A percentile compares a stretch with the other conserved stretches of the same genome.
Evolutionary conservation across 2,888 invertebrate species (phyloP).

Genomic region (Melinaea marsaeus): DNA sequence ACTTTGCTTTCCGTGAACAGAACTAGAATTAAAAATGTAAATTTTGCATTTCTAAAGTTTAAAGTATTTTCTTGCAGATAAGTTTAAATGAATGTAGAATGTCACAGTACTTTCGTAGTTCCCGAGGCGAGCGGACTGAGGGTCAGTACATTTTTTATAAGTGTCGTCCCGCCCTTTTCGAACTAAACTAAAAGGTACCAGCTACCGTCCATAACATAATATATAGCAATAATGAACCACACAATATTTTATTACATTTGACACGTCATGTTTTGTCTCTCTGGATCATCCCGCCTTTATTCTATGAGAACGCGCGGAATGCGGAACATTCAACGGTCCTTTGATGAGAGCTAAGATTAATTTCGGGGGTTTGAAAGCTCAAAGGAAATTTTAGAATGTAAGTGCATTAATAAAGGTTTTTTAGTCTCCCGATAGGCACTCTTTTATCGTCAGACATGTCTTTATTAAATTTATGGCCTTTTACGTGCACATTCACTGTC

Average conservation of each 20-base stretch:
- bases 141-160: conserved; percentile 66
- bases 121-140: conserved; percentile 39
- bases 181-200: conserved; percentile 44
- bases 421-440: conserved; percentile 58
- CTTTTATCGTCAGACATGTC: conserved; percentile 62
- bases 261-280: conserved; percentile 30
- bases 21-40: conserved; percentile 67
- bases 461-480: conserved; percentile 73
- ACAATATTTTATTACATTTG: conserved; percentile 26
- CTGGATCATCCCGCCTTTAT: conserved; percentile 40
- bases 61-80: conserved; percentile 66
- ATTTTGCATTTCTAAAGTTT: conserved; percentile 67
- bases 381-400: conserved; percentile 75
- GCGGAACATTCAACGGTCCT: conserved; percentile 66
- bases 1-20: conserved; percentile 39
- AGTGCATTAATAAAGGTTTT: conserved; percentile 75
- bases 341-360: conserved; percentile 74
- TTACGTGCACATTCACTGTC: conserved; percentile 61
- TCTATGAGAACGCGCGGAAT: conserved; percentile 59
- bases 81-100: conserved; percentile 70
- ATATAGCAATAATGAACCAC: conserved; percentile 44
- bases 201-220: conserved; percentile 45
- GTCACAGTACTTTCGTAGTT: conserved; percentile 55
- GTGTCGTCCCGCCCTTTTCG: conserved; percentile 51
- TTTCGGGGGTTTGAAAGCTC: conserved; percentile 63